Percentiles rank a stretch among this genome's conserved stretches.
phyloP scores from a whole-genome alignment of 2,113 vertebrate genomes.

The Cephalophus harveyi region DNA sequence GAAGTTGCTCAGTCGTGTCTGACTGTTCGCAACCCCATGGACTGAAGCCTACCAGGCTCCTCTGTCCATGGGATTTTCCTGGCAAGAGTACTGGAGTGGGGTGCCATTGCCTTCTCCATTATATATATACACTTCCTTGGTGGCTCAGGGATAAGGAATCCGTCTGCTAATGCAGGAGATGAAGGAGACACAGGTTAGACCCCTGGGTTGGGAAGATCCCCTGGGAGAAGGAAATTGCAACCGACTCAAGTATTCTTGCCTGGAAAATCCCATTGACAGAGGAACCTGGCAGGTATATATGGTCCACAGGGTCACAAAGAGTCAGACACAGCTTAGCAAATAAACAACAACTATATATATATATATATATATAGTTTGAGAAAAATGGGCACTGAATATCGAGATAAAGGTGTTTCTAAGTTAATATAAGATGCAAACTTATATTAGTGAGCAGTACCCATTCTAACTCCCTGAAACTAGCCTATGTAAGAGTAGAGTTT shows the following conservation, averaged over 20 bases:
- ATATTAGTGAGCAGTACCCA: background rate
- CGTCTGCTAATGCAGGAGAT: too few relatives aligned
- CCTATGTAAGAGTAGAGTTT: background rate
- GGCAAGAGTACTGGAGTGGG: too few relatives aligned
- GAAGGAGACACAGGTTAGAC: too few relatives aligned
- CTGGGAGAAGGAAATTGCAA: too few relatives aligned
- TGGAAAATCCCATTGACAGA: background rate
- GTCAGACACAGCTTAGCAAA: background rate
- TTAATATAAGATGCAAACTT: background rate
- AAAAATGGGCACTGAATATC: background rate
- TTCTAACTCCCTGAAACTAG: fast-evolving
- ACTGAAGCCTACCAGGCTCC: too few relatives aligned
- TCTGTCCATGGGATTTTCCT: too few relatives aligned
- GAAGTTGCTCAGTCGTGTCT: too few relatives aligned
- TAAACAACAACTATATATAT: background rate
- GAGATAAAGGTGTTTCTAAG: background rate
- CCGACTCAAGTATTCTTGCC: background rate
- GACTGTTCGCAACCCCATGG: too few relatives aligned
- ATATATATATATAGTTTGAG: background rate
- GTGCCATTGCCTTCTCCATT: too few relatives aligned
- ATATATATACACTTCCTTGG: too few relatives aligned
- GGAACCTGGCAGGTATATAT: background rate
- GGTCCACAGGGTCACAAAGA: background rate
- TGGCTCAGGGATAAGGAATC: too few relatives aligned
- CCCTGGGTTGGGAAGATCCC: too few relatives aligned